phyloP scores from a whole-genome alignment of 2,113 vertebrate genomes.

The Sphaerodactylus townsendi region DNA sequence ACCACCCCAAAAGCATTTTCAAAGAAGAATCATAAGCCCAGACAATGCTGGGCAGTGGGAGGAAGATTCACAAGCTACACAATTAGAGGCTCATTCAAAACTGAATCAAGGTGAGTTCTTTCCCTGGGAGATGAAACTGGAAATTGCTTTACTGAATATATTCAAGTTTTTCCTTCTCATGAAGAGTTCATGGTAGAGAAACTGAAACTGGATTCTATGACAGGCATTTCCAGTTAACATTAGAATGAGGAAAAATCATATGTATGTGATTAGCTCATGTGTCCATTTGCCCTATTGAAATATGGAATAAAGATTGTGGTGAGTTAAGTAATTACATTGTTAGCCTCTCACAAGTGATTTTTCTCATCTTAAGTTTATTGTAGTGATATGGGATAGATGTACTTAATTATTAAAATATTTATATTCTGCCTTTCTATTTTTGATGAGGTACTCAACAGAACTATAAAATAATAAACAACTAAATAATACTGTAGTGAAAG shows the following conservation, averaged over 20 bases:
- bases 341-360: background rate
- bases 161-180: background rate
- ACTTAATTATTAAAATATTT: background rate
- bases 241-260: background rate
- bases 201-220: background rate
- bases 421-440: too few species aligned
- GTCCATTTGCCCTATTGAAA: background rate
- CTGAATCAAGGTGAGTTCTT: constrained; percentile 56
- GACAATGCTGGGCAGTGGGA: constrained; percentile 34
- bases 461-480: background rate
- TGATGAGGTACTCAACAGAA: too few species aligned
- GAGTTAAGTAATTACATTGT: background rate
- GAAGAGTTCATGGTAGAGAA: background rate
- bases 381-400: background rate
- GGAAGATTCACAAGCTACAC: constrained; percentile 36
- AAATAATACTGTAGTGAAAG: background rate
- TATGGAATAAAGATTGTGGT: background rate
- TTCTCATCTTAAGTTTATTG: background rate
- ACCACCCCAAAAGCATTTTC: constrained; percentile 32
- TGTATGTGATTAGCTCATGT: background rate
- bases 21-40: constrained; percentile 30
- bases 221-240: background rate
- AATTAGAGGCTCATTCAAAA: background rate
- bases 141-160: background rate
- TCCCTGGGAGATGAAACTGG: background rate